These are phyloP conservation scores for Trachymyrmex cornetzi DNA, from an alignment of 1,140 invertebrate species.

Conservation along the genomic window DNA sequence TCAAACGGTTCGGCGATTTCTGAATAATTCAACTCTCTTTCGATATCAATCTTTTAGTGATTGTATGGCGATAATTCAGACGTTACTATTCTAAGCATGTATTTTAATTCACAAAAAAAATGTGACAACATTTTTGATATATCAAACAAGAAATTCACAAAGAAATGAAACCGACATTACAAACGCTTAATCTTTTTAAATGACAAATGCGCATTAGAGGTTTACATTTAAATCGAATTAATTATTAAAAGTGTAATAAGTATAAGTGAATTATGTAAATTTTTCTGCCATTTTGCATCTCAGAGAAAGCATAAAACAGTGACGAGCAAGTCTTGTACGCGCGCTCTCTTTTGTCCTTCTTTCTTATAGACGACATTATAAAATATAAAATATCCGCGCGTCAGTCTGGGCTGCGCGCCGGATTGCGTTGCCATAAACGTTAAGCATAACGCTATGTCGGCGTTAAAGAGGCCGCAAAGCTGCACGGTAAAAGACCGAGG, in stretches of 20 bases:
- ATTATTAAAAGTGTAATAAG: neutral
- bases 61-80: neutral
- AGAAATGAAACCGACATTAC: neutral
- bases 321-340: neutral
- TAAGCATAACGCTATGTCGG: conserved; percentile 60
- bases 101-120: neutral
- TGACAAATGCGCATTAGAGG: neutral
- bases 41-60: conserved; percentile 18
- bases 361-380: conserved; percentile 57
- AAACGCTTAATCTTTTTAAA: neutral
- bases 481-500: neutral
- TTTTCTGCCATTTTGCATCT: neutral
- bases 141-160: neutral
- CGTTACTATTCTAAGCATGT: neutral
- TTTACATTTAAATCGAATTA: neutral
- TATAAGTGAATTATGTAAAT: conserved; percentile 4
- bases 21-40: conserved; percentile 32
- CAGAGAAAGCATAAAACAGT: conserved; percentile 5
- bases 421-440: conserved; percentile 64
- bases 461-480: conserved; percentile 67
- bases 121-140: neutral
- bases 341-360: neutral
- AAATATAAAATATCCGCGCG: conserved; percentile 74
- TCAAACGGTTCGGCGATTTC: conserved; percentile 8
- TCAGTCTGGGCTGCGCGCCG: conserved; percentile 36